Conservation (phyloP, 2,888 invertebrate species). For the Marasmarcha lunaedactyla region DNA sequence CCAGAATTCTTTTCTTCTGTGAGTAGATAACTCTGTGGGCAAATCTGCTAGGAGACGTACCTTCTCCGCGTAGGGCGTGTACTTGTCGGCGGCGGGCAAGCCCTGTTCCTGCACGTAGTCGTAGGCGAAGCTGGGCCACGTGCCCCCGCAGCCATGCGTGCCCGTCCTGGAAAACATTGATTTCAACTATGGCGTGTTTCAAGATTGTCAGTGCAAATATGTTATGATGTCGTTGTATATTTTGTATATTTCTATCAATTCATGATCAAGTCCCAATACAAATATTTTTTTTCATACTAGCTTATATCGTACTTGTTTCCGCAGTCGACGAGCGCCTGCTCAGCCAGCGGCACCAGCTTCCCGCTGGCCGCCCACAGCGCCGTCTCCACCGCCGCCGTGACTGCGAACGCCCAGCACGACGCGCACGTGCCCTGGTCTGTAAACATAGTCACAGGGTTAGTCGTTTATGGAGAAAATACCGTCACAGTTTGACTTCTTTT, state of each 20-base stretch:
- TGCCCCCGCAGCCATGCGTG: slow-evolving; percentile 36
- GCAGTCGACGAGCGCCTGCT: slow-evolving; percentile 53
- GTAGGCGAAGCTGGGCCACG: slow-evolving; percentile 50
- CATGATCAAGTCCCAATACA: too few relatives aligned
- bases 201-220: too few relatives aligned
- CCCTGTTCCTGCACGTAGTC: slow-evolving; percentile 38
- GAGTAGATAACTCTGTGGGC: too few relatives aligned
- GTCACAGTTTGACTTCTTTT: too few relatives aligned
- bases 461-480: too few relatives aligned
- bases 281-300: too few relatives aligned
- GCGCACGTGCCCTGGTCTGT: slow-evolving; percentile 40
- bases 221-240: too few relatives aligned
- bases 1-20: too few relatives aligned
- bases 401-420: slow-evolving; percentile 60
- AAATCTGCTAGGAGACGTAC: too few relatives aligned
- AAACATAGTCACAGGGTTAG: too few relatives aligned
- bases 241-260: too few relatives aligned
- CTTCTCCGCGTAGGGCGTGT: slow-evolving; percentile 32
- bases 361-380: slow-evolving; percentile 41
- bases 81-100: slow-evolving; percentile 34
- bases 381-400: slow-evolving; percentile 51
- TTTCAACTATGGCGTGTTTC: too few relatives aligned
- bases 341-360: slow-evolving; percentile 40
- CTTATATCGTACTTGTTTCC: slow-evolving; percentile 29
- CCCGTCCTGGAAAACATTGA: slow-evolving; percentile 39